These are phyloP conservation scores for Lemur catta DNA, from an alignment of 2,797 vertebrate species.

Conservation along the genomic window DNA sequence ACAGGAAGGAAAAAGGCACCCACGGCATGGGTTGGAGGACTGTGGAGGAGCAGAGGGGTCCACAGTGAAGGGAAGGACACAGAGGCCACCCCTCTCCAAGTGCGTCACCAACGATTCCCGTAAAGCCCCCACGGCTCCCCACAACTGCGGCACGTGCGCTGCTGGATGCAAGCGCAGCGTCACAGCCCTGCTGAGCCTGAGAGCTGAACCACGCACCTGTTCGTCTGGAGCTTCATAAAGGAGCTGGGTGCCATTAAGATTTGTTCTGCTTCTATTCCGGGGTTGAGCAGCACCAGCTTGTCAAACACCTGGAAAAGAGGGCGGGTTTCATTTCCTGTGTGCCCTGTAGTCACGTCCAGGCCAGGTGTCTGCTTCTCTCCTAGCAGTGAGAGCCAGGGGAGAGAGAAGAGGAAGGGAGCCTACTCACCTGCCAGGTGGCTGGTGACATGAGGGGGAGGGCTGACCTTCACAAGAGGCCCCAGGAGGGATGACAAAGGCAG, in stretches of 20 bases:
- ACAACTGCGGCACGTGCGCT: background rate
- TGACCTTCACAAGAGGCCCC: background rate
- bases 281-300: conserved; percentile 89
- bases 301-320: conserved; percentile 92
- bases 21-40: too few relatives aligned
- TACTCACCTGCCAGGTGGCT: background rate
- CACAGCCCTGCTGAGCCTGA: background rate
- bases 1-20: background rate
- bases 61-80: background rate
- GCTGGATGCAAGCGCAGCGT: rapidly evolving
- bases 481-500: background rate
- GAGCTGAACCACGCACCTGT: conserved; percentile 86
- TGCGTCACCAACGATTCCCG: background rate
- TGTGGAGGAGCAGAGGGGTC: background rate
- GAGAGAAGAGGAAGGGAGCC: background rate
- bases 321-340: background rate
- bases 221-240: conserved; percentile 92
- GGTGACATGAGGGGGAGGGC: background rate
- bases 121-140: background rate
- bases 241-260: conserved; percentile 97
- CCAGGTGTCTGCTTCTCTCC: background rate
- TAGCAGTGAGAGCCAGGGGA: background rate
- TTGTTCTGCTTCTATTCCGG: conserved; percentile 88
- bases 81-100: background rate
- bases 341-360: background rate